phyloP scores from a whole-genome alignment of 1,140 invertebrate species.

The Ganaspis sp. region DNA sequence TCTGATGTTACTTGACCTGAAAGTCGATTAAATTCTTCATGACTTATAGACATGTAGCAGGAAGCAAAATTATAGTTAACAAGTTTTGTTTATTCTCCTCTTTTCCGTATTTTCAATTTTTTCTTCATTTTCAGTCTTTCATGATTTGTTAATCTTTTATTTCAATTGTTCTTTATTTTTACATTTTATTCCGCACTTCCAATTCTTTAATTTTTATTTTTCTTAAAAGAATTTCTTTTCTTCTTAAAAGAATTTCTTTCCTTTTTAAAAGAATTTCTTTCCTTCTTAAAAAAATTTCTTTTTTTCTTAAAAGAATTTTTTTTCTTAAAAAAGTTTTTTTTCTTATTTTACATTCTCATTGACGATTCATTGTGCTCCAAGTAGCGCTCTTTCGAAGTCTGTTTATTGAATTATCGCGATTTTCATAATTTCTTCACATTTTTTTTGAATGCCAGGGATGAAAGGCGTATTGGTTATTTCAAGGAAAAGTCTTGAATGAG shows the following conservation, averaged over 20 bases:
- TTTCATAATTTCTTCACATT: neutral
- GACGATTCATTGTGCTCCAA: neutral
- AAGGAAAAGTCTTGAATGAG: constrained; percentile 25
- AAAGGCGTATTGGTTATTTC: constrained; percentile 7
- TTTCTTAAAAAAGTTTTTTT: no score
- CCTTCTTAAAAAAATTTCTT: neutral
- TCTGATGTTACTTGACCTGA: constrained; percentile 19
- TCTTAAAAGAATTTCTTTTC: no score
- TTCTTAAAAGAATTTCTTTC: no score
- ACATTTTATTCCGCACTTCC: no score
- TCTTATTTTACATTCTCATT: neutral
- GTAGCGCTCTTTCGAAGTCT: neutral
- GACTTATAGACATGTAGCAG: constrained; percentile 5
- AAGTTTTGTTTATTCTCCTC: neutral
- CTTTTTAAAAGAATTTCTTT: no score
- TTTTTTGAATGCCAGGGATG: neutral
- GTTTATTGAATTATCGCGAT: neutral
- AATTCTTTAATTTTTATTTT: no score
- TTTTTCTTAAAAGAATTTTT: no score
- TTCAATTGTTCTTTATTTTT: no score
- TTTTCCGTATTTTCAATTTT: neutral
- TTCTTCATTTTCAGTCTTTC: neutral
- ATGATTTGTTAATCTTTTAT: no score
- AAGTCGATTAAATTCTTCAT: constrained; percentile 29
- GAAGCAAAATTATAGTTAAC: constrained; percentile 2